These are phyloP conservation scores for Peromyscus aztecus DNA, from an alignment of 2,797 vertebrate species.

Conservation along the genomic window DNA sequence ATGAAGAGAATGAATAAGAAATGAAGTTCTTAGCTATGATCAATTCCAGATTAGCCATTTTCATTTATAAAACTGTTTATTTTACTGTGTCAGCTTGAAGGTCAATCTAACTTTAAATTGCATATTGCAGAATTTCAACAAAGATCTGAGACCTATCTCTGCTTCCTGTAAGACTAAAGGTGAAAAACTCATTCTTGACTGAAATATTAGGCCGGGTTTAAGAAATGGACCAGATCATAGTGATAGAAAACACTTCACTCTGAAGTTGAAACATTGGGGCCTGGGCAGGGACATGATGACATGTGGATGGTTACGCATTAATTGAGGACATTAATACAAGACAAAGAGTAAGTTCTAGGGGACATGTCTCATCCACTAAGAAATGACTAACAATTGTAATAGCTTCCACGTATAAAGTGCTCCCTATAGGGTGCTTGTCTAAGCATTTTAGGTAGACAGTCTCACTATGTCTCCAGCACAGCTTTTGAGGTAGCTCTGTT, in stretches of 20 bases:
- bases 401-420: neutral
- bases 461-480: neutral
- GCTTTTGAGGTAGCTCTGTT: neutral
- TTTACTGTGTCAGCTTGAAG: constrained; percentile 89
- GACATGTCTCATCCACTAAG: neutral
- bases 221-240: constrained; percentile 63
- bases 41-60: constrained; percentile 87
- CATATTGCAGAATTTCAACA: constrained; percentile 82
- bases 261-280: constrained; percentile 45
- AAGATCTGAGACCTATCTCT: constrained; percentile 69
- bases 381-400: neutral
- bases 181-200: constrained; percentile 73
- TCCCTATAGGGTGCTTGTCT: neutral
- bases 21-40: constrained; percentile 88
- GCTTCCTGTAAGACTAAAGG: constrained; percentile 74
- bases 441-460: constrained; percentile 19
- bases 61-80: constrained; percentile 89
- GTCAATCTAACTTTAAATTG: constrained; percentile 88
- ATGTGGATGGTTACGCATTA: constrained; percentile 2
- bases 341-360: constrained; percentile 20
- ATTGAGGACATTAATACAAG: constrained; percentile 23
- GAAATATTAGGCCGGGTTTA: constrained; percentile 43
- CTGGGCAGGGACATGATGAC: neutral
- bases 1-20: constrained; percentile 90
- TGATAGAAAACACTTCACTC: constrained; percentile 54